A percentile compares a stretch with the other conserved stretches of the same genome.
Conservation (phyloP, 2,888 invertebrate species). For the Calameuta idolon region DNA sequence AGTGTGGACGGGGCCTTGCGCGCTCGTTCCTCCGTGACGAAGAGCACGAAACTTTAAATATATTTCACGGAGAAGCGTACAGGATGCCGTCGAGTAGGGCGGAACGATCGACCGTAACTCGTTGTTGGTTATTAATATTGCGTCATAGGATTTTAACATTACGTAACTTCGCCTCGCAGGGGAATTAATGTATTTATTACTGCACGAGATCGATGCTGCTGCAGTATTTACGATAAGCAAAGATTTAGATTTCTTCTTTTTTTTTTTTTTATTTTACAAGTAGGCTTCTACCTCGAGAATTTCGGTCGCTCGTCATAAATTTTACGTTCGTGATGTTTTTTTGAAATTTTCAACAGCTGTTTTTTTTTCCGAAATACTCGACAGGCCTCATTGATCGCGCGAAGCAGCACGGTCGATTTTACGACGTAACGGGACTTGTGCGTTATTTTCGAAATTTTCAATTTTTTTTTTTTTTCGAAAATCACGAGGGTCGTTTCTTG, state of each 20-base stretch:
- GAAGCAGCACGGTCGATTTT: neutral
- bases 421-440: too few species aligned
- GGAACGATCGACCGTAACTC: neutral
- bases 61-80: neutral
- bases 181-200: neutral
- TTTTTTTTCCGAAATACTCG: neutral
- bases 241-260: rapidly evolving
- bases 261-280: too few species aligned
- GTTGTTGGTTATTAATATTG: neutral
- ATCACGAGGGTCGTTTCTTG: neutral
- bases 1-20: neutral
- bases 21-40: neutral
- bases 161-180: neutral
- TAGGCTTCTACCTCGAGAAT: too few species aligned
- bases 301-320: neutral
- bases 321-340: neutral
- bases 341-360: neutral
- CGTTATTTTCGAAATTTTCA: neutral
- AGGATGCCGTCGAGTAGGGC: neutral
- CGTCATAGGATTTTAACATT: neutral
- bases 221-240: too few species aligned
- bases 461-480: conserved; percentile 1
- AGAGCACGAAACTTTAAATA: neutral
- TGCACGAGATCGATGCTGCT: too few species aligned
- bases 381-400: neutral